A percentile compares a stretch with the other conserved stretches of the same genome.
These are phyloP conservation scores for Cephus pulcher DNA, from an alignment of 2,888 invertebrate species.

Conservation along the genomic window DNA sequence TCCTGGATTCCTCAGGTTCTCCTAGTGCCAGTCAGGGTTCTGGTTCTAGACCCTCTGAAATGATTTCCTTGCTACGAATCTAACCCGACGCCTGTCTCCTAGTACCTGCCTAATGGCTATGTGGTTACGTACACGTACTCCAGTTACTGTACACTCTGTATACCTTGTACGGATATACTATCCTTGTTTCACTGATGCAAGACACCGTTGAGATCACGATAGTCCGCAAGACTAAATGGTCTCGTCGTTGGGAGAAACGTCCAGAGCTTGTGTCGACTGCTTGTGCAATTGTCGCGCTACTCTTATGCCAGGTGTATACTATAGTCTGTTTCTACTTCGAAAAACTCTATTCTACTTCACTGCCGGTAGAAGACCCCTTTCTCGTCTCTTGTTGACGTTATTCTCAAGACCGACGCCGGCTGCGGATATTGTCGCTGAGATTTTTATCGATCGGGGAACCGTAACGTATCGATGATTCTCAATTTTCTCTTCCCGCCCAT, in stretches of 20 bases:
- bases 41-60: not conserved
- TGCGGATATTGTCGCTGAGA: not conserved
- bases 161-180: not conserved
- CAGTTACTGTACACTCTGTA: not conserved
- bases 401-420: not conserved
- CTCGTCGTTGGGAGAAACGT: not conserved
- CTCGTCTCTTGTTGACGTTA: not conserved
- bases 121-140: not conserved
- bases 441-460: not conserved
- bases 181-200: not conserved
- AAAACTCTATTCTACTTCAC: not conserved
- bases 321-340: not conserved
- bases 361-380: not conserved
- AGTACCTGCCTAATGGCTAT: not conserved
- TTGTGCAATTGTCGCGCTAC: not conserved
- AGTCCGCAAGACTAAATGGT: not conserved
- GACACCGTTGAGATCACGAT: not conserved
- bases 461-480: constrained; percentile 3
- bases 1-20: not conserved
- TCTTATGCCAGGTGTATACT: not conserved
- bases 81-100: not conserved
- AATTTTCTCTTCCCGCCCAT: not conserved
- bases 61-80: not conserved
- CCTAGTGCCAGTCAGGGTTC: not conserved
- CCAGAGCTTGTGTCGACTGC: not conserved